These are phyloP conservation scores for Tillus elongatus DNA, from an alignment of 2,888 invertebrate genomes.

Conservation along the genomic window DNA sequence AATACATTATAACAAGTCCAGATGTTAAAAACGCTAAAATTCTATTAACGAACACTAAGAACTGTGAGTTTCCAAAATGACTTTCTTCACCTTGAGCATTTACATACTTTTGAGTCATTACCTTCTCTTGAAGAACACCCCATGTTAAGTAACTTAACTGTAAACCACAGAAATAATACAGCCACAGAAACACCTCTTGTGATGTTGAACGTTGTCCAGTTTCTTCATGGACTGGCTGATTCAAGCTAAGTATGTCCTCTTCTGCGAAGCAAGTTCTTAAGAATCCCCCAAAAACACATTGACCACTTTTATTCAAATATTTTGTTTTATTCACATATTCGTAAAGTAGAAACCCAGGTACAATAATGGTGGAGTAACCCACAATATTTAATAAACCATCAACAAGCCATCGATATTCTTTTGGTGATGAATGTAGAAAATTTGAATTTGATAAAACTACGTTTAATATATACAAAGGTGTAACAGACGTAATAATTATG, in stretches of 20 bases:
- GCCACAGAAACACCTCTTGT: slow-evolving; percentile 52
- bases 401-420: no score
- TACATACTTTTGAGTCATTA: slow-evolving; percentile 78
- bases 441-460: no score
- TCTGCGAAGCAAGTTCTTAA: slow-evolving; percentile 48
- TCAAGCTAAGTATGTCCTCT: slow-evolving; percentile 38
- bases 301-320: slow-evolving; percentile 73
- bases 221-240: slow-evolving; percentile 20
- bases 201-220: slow-evolving; percentile 43
- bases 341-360: slow-evolving; percentile 77
- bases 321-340: slow-evolving; percentile 70
- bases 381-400: slow-evolving; percentile 68
- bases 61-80: slow-evolving; percentile 88
- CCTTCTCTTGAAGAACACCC: slow-evolving; percentile 96
- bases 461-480: no score
- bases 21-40: slow-evolving; percentile 74
- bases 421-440: no score
- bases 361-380: slow-evolving; percentile 79
- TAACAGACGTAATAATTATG: no score
- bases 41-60: slow-evolving; percentile 92
- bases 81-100: slow-evolving; percentile 53
- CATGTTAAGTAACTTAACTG: slow-evolving; percentile 88
- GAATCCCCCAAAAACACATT: slow-evolving; percentile 40
- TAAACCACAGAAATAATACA: slow-evolving; percentile 78
- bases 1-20: slow-evolving; percentile 52